These are phyloP conservation scores for Euplagia quadripunctaria DNA, from an alignment of 2,888 invertebrate genomes.

Conservation along the genomic window DNA sequence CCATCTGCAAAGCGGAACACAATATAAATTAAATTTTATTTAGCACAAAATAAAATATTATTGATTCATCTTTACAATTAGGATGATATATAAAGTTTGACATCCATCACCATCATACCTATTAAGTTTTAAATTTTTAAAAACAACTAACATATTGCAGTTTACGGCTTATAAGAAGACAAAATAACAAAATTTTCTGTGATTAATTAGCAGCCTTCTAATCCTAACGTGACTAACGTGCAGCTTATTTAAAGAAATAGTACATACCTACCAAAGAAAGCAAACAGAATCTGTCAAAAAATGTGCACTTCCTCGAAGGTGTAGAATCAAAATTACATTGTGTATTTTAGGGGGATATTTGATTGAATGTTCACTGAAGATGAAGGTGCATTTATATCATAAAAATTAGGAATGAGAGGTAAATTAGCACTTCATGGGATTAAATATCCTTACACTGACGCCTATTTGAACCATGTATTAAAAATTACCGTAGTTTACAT, in stretches of 20 bases:
- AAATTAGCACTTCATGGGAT: not conserved
- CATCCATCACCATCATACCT: not conserved
- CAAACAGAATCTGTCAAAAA: not conserved
- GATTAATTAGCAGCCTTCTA: not conserved
- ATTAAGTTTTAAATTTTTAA: not conserved
- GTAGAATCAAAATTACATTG: not conserved
- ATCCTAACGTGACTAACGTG: not conserved
- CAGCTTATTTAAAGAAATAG: not conserved
- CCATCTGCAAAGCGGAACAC: conserved; percentile 84
- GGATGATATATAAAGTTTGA: not conserved
- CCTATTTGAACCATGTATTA: not conserved
- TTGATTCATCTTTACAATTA: not conserved
- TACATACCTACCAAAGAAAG: not conserved
- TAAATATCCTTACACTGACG: conserved; percentile 3
- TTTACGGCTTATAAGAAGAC: not conserved
- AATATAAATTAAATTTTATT: not conserved
- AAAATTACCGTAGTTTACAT: not conserved
- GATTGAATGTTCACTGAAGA: not conserved
- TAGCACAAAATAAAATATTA: not conserved
- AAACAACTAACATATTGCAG: not conserved
- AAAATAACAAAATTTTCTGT: not conserved
- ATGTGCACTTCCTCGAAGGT: not conserved
- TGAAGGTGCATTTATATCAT: not conserved
- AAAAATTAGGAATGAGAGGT: not conserved
- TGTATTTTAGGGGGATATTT: not conserved